phyloP scores from a whole-genome alignment of 92 coral and sea anemone genomes.

The Actinernus sp. region DNA sequence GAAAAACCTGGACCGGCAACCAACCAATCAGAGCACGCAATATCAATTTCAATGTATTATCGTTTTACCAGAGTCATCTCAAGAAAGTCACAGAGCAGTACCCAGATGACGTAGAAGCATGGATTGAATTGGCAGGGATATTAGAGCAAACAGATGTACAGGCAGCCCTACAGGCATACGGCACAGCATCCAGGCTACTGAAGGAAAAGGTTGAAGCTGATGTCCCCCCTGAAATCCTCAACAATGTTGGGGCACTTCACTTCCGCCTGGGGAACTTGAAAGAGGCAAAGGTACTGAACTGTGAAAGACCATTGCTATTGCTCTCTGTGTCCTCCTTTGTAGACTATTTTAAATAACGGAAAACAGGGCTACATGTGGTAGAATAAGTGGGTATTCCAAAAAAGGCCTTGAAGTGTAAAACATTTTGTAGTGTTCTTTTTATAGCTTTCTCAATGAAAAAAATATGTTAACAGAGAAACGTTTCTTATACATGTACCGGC shows the following conservation, averaged over 20 bases:
- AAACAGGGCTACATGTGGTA: too few relatives aligned
- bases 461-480: too few relatives aligned
- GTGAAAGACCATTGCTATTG: background rate
- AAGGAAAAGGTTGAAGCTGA: conserved; percentile 98
- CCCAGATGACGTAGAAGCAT: conserved; percentile 99
- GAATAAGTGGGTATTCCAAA: background rate
- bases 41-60: background rate
- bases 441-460: too few relatives aligned
- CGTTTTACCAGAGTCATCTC: conserved; percentile 72
- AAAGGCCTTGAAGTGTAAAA: background rate
- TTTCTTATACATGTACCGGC: too few relatives aligned
- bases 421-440: too few relatives aligned
- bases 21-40: too few relatives aligned
- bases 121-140: conserved; percentile 99
- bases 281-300: conserved; percentile 83
- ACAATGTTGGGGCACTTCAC: conserved; percentile 97
- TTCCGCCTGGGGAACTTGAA: conserved; percentile 95
- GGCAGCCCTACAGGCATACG: conserved; percentile 96
- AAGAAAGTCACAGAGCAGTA: conserved; percentile 97
- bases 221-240: conserved; percentile 97
- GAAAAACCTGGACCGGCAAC: too few relatives aligned
- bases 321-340: too few relatives aligned
- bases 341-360: too few relatives aligned
- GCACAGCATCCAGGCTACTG: conserved; percentile 92
- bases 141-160: conserved; percentile 95